phyloP scores from a whole-genome alignment of 2,113 vertebrate species.

The Stegostoma tigrinum region DNA sequence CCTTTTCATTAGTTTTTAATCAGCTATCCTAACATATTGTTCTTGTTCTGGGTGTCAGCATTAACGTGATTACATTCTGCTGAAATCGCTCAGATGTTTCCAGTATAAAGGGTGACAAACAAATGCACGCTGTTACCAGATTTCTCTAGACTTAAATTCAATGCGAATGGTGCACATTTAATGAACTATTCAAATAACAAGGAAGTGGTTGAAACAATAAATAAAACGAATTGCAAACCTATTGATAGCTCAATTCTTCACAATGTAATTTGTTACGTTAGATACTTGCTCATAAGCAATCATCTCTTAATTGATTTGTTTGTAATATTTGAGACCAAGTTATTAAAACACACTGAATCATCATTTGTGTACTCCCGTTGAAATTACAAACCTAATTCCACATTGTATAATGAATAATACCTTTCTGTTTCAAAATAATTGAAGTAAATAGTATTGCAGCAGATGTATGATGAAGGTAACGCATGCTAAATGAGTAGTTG shows the following conservation, averaged over 20 bases:
- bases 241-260: background rate
- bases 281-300: background rate
- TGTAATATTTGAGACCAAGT: background rate
- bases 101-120: background rate
- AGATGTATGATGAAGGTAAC: background rate
- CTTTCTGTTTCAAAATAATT: slow-evolving; percentile 29
- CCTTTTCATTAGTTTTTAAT: background rate
- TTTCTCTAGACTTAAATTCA: background rate
- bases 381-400: background rate
- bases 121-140: background rate
- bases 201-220: background rate
- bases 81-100: background rate
- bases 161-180: background rate
- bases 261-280: background rate
- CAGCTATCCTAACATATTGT: background rate
- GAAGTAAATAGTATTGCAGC: background rate
- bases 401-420: background rate
- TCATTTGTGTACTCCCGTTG: slow-evolving; percentile 1
- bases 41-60: background rate
- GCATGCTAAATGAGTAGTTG: background rate
- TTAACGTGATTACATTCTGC: background rate
- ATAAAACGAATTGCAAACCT: background rate
- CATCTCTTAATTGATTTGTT: background rate
- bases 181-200: background rate
- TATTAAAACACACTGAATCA: background rate